Evolutionary conservation across 2,113 vertebrate species (phyloP).

Genomic region (Terrapene triunguis): DNA sequence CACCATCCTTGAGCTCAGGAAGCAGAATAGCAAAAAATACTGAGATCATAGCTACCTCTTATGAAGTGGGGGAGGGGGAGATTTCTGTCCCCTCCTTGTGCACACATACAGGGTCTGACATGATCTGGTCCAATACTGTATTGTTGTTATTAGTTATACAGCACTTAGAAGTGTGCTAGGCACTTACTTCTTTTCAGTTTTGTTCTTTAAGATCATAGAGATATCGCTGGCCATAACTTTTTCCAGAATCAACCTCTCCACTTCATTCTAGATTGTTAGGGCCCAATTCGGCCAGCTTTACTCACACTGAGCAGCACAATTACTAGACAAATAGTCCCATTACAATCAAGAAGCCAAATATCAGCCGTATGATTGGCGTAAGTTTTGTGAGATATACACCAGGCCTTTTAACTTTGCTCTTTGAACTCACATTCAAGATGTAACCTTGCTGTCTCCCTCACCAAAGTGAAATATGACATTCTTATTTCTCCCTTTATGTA

Average conservation of each 20-base stretch:
- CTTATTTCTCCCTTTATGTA: not conserved
- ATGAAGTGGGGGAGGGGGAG: not conserved
- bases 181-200: not conserved
- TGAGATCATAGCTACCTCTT: not conserved
- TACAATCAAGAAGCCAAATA: constrained; percentile 63
- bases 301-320: constrained; percentile 61
- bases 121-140: not conserved
- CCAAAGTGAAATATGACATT: not conserved
- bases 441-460: not conserved
- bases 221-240: not conserved
- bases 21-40: not conserved
- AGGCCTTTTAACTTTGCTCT: not conserved
- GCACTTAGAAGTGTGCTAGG: not conserved
- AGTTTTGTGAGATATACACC: not conserved
- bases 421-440: not conserved
- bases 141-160: not conserved
- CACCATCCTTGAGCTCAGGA: not conserved
- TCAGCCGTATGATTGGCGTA: constrained; percentile 19
- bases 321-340: constrained; percentile 36
- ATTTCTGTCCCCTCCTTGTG: not conserved
- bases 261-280: fast-evolving
- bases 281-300: constrained; percentile 55
- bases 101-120: not conserved
- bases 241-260: not conserved
- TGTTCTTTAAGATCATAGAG: not conserved